Evolutionary conservation across 2,888 invertebrate species (phyloP), one percentile per base, ranked within the genome.

Genomic region (Lithophane socia): DNA sequence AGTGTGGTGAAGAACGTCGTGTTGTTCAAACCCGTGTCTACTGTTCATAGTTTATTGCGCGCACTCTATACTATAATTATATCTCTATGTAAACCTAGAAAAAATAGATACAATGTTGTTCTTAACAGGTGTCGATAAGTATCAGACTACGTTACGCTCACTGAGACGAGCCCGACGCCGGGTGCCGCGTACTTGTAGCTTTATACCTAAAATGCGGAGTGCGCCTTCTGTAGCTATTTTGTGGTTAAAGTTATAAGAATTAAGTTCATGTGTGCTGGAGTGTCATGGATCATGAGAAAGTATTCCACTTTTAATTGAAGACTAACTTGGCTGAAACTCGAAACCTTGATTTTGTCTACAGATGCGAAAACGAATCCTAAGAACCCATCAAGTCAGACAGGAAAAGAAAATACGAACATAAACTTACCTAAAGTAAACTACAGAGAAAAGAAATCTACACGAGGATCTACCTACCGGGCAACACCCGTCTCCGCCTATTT

Each of bases 401-500:
- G 95, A 63, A 96, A 96, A 90, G 96, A 96, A 92, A 96, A 96
- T 87, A 92, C 91, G 77, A 91, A 89, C 77, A 86, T 92, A 49
- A 92, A 93, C 76, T 88, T 96, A 73, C 96, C 96, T 10, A 95
- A 93, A 92, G 96, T 96, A 52, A 93, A 94, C 84, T 96, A 96
- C 83, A 94, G 94, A 82, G 96, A 96, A 89, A 96, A 96, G 73
- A 96, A 96, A 87, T 91, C 95, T 21, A 90, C 94, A 7, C 92
- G 93, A 80, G 89, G 90, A 58, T 89, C 90, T n/a, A 94, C 94
- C 0, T 95, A 95, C 83, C 91, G 96, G 63, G 88, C 93, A 7
- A 97, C 97, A 5, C 96, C 96, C 2, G 94, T 96, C 5, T 97
- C 97, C 8, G 97, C 97, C 49, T 97, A 97, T 91, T 97, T 97